Base-by-base conservation (phyloP, 92 coral and sea anemone genomes). In the Metridium senile region DNA sequence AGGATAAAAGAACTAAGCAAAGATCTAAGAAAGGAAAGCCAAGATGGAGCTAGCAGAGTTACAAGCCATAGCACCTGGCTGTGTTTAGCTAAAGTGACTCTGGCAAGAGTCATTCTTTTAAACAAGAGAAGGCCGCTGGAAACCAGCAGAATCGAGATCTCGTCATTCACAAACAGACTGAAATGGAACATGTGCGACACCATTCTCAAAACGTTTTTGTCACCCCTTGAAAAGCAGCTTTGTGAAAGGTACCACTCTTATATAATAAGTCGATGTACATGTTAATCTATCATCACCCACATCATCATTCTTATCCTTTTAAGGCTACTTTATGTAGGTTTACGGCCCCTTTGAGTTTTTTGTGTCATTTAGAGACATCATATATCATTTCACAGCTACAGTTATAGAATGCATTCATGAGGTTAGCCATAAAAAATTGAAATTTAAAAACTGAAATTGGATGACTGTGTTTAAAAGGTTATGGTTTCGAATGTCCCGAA, bases 171-270 rank as follows among this genome's bases (percentile, higher is more conserved):
- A 22, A 11, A 19, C 33, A 75, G 83, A 10, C 87, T 76, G 33
- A 67, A 82, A 7, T 82, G 87, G 84, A 28, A 0, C 13, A 22
- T 25, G 11, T 81, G 85, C 72, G 56, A 70, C 51, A 32, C 51
- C 13, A 25, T 68, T 16, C 20, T 68, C 25, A 67, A 78, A 53
- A 39, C 13, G 23, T 64, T 67, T 26, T 34, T 74, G 34, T 10
- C 67, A 32, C 58, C 79, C 22, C 63, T 79, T 26, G 84, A 79
- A 61, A 53, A 23, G 54, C 77, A 34, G 22, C 84, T 80, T 1
- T 71, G 84, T 80, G 84, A 80, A 61, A 70, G 78, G 78, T 80
- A 62, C n/a, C n/a, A n/a, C n/a, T n/a, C n/a, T n/a, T n/a, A n/a
- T n/a, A n/a, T n/a, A n/a, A n/a, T n/a, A n/a, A n/a, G n/a, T n/a